These are phyloP conservation scores for Drosophila mauritiana DNA, from an alignment of 1,140 invertebrate genomes.

Conservation along the genomic window DNA sequence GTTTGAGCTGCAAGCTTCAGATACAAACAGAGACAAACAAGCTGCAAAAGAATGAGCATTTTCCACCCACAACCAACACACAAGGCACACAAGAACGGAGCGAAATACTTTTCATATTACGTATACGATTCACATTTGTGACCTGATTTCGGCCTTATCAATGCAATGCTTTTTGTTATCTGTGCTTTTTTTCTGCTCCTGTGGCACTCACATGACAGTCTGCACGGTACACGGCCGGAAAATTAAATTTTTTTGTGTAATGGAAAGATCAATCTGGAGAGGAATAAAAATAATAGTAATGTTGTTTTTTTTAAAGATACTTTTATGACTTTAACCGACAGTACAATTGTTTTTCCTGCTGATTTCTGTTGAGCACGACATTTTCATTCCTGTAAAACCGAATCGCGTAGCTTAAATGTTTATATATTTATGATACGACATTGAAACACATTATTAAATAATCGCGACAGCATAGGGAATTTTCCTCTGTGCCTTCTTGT, in stretches of 20 bases:
- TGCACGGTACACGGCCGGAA: constrained; percentile 9
- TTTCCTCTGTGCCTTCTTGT: constrained; percentile 43
- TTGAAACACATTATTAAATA: too few species aligned
- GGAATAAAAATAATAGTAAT: too few species aligned
- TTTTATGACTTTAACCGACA: neutral
- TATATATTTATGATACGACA: too few species aligned
- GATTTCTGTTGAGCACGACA: neutral
- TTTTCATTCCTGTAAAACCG: neutral
- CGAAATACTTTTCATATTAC: constrained; percentile 74
- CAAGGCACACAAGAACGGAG: constrained; percentile 47
- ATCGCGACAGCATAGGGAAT: too few species aligned
- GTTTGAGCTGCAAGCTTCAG: constrained; percentile 44
- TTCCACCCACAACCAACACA: constrained; percentile 16
- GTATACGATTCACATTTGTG: constrained; percentile 71
- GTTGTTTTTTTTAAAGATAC: too few species aligned
- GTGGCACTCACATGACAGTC: constrained; percentile 52
- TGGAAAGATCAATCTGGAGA: too few species aligned
- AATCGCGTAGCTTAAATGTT: too few species aligned
- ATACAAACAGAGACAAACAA: constrained; percentile 42
- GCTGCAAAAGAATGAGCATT: constrained; percentile 31
- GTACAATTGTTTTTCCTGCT: neutral
- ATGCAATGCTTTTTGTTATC: constrained; percentile 71
- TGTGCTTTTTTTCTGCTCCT: constrained; percentile 28
- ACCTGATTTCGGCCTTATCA: constrained; percentile 80
- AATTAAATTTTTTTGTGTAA: too few species aligned